Base-by-base conservation (phyloP, 2,113 vertebrate species). In the Dicentrarchus labrax region DNA sequence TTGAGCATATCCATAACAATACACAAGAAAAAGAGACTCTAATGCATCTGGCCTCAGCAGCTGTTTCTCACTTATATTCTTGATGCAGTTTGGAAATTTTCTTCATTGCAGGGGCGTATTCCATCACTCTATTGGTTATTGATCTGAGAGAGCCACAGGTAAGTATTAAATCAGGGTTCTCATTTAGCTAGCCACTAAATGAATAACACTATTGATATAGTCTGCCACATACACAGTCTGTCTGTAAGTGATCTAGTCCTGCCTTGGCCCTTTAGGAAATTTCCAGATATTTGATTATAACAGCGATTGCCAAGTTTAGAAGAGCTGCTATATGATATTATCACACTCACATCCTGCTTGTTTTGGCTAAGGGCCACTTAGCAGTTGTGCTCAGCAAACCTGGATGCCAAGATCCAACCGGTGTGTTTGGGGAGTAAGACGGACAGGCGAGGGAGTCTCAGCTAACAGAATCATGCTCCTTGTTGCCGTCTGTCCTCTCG, bases 311-410 rank as follows among this genome's bases (percentile, higher is more conserved):
- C 75, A 84, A 85, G 74, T 85, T 60, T 53, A 71, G 83, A 68
- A 13, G 69, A 86, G 80, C 67, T 15, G 45, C 76, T 84, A 17
- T 87, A 62, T 59, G 88, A 91, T 92, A 81, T 85, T 82, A 89
- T 91, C 80, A 90, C 71, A 72, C 60, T 62, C 71, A 50, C 86
- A 83, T 89, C 87, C 86, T 88, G 89, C 85, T 91, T 85, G 76
- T 39, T 73, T 81, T 92, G 93, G 83, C 83, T 30, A 0, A 19
- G 45, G n/a, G 75, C 90, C 88, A 82, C 64, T 82, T 48, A 8
- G 30, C 61, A 30, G 30, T 30, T 43, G 59, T 60, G 78, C 45
- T 83, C 80, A n/a, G 60, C 68, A 71, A 50, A 59, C 69, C 71
- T 69, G 70, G 48, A 68, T 73, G 75, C 80, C 82, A 85, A 71